Base-by-base conservation (phyloP, 2,888 invertebrate genomes). In the Koerneria pararmatus region DNA sequence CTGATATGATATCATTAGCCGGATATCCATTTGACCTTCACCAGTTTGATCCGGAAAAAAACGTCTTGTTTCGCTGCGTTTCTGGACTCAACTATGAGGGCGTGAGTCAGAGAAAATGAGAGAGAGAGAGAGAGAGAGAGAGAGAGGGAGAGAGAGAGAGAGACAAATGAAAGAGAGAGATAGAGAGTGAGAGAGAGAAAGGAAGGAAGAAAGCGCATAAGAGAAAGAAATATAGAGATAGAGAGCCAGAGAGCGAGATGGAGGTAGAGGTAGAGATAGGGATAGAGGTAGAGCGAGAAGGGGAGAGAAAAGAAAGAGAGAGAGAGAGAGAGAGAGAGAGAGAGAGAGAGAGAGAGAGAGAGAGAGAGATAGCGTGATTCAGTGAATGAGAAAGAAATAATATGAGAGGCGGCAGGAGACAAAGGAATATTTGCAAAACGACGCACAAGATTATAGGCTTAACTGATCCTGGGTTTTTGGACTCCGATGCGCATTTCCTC, bases 201-300 rank as follows among this genome's bases (percentile, higher is more conserved):
- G 56, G 32, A 32, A 56, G 56, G 5, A 32, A 24, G 56, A 8
- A 32, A 56, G 56, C 27, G 56, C 27, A n/a, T 31, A 32, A 31
- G 56, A 56, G 56, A 56, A 32, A 56, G 57, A 49, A 49, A 59
- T 58, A 34, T 34, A 59, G 51, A 35, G 22, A 53, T 49, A 66
- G 41, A 51, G 54, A 60, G 37, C 32, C 6, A 35, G 34, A n/a
- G 35, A 41, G 56, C 35, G 24, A 51, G 67, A 60, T 63, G 66
- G 65, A 68, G 66, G 51, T 15, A 11, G 11, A 5, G 6, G 51
- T 8, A 8, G 51, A 51, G n/a, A n/a, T n/a, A 27, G 22, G 8
- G 6, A 51, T n/a, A 51, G 51, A 8, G 51, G 51, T 8, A 15
- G 24, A 8, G 22, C 24, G 8, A 5, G n/a, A n/a, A n/a, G n/a